phyloP scores from a whole-genome alignment of 2,797 vertebrate species.

The Anas bernieri region DNA sequence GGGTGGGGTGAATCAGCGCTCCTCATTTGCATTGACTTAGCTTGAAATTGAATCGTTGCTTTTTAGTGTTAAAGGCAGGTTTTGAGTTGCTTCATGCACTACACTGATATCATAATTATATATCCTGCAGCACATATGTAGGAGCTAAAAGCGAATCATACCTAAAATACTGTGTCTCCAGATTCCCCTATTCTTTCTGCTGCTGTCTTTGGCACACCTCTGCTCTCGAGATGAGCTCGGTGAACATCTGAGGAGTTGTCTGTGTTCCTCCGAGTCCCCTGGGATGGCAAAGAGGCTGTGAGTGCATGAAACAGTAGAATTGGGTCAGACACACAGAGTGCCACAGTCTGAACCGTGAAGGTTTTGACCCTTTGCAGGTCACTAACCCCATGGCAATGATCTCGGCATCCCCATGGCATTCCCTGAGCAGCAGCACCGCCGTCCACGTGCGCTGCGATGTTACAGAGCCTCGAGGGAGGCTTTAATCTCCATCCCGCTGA shows the following conservation, averaged over 20 bases:
- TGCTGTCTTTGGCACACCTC: not conserved
- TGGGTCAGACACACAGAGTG: accelerated
- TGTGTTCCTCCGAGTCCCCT: not conserved
- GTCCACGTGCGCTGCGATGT: accelerated
- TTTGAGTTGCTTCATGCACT: not conserved
- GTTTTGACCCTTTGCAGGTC: not conserved
- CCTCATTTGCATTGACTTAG: not conserved
- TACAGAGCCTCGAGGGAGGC: not conserved
- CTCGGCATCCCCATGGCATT: accelerated
- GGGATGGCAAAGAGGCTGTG: not conserved
- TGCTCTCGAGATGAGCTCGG: not conserved
- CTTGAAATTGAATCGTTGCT: not conserved
- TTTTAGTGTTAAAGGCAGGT: not conserved
- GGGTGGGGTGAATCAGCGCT: not conserved
- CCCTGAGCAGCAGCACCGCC: accelerated
- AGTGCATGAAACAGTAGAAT: not conserved
- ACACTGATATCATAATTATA: not conserved
- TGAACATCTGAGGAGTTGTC: not conserved
- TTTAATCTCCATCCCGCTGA: not conserved
- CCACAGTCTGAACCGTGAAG: not conserved
- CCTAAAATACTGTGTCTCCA: not conserved
- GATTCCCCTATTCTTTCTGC: not conserved
- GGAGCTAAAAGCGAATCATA: not conserved
- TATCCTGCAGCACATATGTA: not conserved
- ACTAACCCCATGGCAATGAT: accelerated